Percentiles rank a stretch among this genome's conserved stretches.
Conservation (phyloP, 2,888 invertebrate genomes). For the Antheraea assamensis region DNA sequence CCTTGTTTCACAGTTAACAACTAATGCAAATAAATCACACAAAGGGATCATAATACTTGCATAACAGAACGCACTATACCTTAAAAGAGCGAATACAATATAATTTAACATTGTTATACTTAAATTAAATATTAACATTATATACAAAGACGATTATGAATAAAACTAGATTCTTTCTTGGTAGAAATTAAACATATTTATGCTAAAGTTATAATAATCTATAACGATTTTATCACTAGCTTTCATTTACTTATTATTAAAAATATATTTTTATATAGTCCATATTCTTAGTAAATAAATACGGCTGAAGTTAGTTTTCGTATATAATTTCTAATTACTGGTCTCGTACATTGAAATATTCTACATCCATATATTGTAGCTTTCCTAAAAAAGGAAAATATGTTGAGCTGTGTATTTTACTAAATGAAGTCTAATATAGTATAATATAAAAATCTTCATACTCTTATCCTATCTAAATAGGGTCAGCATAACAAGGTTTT, state of each 20-base stretch:
- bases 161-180: constrained; percentile 9
- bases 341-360: neutral
- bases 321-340: neutral
- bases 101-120: neutral
- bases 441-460: too few relatives aligned
- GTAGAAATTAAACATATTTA: neutral
- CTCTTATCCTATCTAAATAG: too few relatives aligned
- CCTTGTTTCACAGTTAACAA: neutral
- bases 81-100: neutral
- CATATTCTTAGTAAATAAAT: neutral
- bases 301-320: neutral
- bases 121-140: constrained; percentile 15
- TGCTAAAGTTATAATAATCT: constrained; percentile 1
- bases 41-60: neutral
- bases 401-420: neutral
- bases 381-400: too few relatives aligned
- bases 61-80: too few relatives aligned
- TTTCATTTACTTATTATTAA: constrained; percentile 10
- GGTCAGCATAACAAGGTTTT: too few relatives aligned
- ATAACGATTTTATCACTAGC: neutral
- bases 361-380: too few relatives aligned
- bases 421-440: neutral
- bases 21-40: neutral
- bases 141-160: constrained; percentile 12
- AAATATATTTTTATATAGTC: neutral